These are phyloP conservation scores for Erebia ligea DNA, from an alignment of 2,888 invertebrate species.

Conservation along the genomic window DNA sequence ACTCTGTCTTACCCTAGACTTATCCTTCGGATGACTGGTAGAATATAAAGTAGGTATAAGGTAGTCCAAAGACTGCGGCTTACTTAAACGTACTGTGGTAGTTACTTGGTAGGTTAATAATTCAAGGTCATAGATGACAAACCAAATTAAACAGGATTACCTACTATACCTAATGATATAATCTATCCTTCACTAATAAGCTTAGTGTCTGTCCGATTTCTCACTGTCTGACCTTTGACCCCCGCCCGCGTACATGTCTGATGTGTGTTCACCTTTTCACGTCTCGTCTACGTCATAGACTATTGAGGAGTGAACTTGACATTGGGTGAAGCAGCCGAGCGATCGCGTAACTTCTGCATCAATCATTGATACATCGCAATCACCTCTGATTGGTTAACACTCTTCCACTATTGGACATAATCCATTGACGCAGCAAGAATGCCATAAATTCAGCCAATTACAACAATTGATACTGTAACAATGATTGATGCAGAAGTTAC, in stretches of 20 bases:
- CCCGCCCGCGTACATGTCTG: background rate
- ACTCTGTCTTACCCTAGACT: too few species aligned
- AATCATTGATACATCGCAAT: too few species aligned
- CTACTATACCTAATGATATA: background rate
- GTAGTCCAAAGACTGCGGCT: too few species aligned
- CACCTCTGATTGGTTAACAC: too few species aligned
- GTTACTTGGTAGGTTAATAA: background rate
- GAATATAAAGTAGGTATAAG: too few species aligned
- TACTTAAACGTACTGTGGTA: background rate
- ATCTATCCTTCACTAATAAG: background rate
- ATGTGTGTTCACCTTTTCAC: background rate
- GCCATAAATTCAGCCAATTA: too few species aligned
- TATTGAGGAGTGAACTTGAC: background rate
- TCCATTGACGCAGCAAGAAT: too few species aligned
- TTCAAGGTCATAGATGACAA: slow-evolving; percentile 3
- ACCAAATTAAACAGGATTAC: slow-evolving; percentile 5
- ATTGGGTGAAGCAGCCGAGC: background rate
- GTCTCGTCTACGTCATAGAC: background rate
- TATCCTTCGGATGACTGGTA: too few species aligned
- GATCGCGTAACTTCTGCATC: too few species aligned
- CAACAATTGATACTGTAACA: too few species aligned
- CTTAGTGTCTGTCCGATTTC: background rate
- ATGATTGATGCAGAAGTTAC: too few species aligned
- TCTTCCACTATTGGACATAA: too few species aligned
- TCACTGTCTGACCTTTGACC: slow-evolving; percentile 1